Conservation (phyloP, 2,113 vertebrate species). For the Phrynosoma blainvillii region DNA sequence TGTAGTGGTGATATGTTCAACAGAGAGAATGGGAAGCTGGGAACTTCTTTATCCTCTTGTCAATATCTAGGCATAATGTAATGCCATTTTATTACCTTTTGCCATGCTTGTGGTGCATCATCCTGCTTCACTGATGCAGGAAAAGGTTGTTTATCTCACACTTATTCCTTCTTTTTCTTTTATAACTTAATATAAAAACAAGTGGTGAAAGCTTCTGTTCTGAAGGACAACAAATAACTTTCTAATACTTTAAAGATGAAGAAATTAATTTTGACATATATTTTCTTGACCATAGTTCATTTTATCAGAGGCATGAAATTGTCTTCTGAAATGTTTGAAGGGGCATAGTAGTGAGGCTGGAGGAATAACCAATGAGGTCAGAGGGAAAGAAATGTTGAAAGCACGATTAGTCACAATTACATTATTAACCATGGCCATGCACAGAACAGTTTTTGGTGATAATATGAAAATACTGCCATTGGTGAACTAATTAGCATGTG, state of each 20-base stretch:
- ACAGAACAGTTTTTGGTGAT: neutral
- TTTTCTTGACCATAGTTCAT: neutral
- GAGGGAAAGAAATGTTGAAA: neutral
- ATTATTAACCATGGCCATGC: neutral
- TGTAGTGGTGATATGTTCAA: no score
- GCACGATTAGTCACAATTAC: neutral
- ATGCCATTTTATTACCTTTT: neutral
- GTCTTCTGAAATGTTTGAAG: neutral
- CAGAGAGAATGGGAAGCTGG: neutral
- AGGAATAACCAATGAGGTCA: neutral
- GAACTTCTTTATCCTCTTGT: neutral
- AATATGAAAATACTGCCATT: neutral
- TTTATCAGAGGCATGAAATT: neutral
- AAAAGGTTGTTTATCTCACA: neutral
- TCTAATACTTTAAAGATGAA: neutral
- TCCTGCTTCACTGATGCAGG: neutral
- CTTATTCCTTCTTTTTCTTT: neutral
- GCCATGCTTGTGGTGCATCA: neutral
- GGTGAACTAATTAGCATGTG: no score
- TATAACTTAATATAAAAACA: neutral
- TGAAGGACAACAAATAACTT: neutral
- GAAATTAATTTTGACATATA: neutral
- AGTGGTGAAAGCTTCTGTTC: neutral
- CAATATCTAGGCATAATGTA: neutral
- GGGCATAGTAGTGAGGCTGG: neutral